Conservation (phyloP, 2,113 vertebrate genomes). For the Vombatus ursinus region DNA sequence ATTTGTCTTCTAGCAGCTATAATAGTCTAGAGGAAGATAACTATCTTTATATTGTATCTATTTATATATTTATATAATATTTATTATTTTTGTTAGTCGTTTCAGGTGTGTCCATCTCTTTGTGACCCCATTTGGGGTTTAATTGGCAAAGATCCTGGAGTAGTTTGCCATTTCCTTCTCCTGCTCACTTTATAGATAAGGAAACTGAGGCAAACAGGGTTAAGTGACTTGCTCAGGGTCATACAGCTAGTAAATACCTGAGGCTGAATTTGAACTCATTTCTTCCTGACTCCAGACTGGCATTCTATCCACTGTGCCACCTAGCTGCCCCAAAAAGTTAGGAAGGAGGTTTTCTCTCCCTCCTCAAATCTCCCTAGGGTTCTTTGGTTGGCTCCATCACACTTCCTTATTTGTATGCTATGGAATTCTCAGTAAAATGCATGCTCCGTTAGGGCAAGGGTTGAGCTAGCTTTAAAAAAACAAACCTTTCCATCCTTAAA, state of each 20-base stretch:
- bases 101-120: slow-evolving; percentile 9
- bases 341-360: too few species aligned
- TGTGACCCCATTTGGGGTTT: background rate
- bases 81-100: slow-evolving; percentile 45
- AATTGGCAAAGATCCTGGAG: background rate
- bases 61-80: background rate
- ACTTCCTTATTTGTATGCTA: background rate
- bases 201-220: background rate
- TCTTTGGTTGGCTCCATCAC: background rate
- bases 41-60: slow-evolving; percentile 17
- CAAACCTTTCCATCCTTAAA: too few species aligned
- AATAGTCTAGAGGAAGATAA: slow-evolving; percentile 52
- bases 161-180: background rate
- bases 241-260: background rate
- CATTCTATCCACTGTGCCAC: background rate
- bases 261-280: background rate
- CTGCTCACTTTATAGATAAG: background rate
- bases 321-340: too few species aligned
- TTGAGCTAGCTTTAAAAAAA: background rate
- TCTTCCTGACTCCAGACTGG: background rate
- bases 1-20: slow-evolving; percentile 31
- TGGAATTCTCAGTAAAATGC: background rate
- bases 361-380: background rate
- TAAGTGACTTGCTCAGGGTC: too few species aligned
- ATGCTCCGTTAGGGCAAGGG: background rate